phyloP scores from a whole-genome alignment of 1,140 invertebrate species.

The Drosophila ironensis region DNA sequence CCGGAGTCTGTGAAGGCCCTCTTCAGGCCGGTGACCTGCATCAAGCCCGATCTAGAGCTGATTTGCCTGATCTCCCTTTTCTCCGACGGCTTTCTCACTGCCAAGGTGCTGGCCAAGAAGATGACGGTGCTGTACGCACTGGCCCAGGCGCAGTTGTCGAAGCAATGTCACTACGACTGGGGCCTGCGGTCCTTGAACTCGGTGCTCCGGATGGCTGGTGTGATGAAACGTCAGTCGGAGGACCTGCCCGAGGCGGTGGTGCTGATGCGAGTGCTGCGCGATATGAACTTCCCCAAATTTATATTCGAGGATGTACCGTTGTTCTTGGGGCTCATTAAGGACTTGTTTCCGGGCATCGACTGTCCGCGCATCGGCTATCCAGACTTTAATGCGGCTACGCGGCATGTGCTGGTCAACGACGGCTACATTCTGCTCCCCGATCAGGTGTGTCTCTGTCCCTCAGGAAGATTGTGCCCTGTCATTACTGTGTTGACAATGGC shows the following conservation, averaged over 20 bases:
- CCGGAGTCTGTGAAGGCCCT: slow-evolving; percentile 95
- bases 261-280: slow-evolving; percentile 92
- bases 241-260: slow-evolving; percentile 92
- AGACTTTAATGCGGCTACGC: slow-evolving; percentile 91
- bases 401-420: slow-evolving; percentile 85
- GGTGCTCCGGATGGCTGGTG: slow-evolving; percentile 94
- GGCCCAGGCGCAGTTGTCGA: slow-evolving; percentile 92
- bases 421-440: slow-evolving; percentile 88
- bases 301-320: slow-evolving; percentile 94
- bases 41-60: slow-evolving; percentile 93
- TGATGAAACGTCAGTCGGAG: slow-evolving; percentile 89
- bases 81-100: slow-evolving; percentile 93
- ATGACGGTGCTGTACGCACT: slow-evolving; percentile 95
- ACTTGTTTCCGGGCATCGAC: slow-evolving; percentile 94
- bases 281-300: slow-evolving; percentile 97
- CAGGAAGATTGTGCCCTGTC: slow-evolving; percentile 38
- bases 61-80: slow-evolving; percentile 96
- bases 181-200: slow-evolving; percentile 94
- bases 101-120: slow-evolving; percentile 94
- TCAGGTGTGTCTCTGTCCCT: slow-evolving; percentile 85
- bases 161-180: slow-evolving; percentile 97
- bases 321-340: slow-evolving; percentile 93
- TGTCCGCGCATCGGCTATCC: slow-evolving; percentile 92
- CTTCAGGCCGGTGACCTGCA: slow-evolving; percentile 94
- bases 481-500: slow-evolving; percentile 55